These are phyloP conservation scores for Nasonia giraulti DNA, from an alignment of 1,140 invertebrate genomes.

Conservation along the genomic window DNA sequence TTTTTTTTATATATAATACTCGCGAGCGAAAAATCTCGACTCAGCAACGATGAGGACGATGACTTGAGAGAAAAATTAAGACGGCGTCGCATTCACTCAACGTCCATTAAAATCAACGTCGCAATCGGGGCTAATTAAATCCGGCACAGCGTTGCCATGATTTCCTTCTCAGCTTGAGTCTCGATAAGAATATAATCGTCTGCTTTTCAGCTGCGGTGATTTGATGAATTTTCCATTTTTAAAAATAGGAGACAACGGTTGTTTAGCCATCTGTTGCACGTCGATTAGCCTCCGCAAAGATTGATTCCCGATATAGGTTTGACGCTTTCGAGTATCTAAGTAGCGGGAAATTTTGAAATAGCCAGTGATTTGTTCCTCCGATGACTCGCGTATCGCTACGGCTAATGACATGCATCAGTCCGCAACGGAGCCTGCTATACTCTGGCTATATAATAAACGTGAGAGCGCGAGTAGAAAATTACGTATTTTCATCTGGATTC, in stretches of 20 bases:
- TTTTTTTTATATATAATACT: too few species aligned
- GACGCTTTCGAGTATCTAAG: too few species aligned
- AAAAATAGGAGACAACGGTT: too few species aligned
- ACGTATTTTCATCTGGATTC: neutral
- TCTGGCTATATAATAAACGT: neutral
- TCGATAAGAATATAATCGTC: neutral
- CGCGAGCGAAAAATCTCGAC: neutral
- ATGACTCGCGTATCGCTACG: neutral
- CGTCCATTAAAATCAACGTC: conserved; percentile 42
- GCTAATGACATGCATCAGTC: neutral
- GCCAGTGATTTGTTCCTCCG: neutral
- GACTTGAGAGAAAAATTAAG: conserved; percentile 23
- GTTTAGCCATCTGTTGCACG: too few species aligned
- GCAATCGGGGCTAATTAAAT: conserved; percentile 50
- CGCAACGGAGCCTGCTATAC: neutral
- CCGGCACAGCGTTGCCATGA: neutral
- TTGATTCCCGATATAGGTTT: too few species aligned
- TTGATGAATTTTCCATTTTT: neutral
- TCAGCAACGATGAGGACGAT: too few species aligned
- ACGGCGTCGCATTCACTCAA: conserved; percentile 12
- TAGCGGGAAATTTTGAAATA: neutral
- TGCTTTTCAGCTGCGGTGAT: neutral
- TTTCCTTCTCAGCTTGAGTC: neutral
- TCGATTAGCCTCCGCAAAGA: too few species aligned
- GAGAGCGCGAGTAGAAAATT: neutral